Conservation (phyloP, 2,113 vertebrate genomes). For the Chlorodrepanis virens region DNA sequence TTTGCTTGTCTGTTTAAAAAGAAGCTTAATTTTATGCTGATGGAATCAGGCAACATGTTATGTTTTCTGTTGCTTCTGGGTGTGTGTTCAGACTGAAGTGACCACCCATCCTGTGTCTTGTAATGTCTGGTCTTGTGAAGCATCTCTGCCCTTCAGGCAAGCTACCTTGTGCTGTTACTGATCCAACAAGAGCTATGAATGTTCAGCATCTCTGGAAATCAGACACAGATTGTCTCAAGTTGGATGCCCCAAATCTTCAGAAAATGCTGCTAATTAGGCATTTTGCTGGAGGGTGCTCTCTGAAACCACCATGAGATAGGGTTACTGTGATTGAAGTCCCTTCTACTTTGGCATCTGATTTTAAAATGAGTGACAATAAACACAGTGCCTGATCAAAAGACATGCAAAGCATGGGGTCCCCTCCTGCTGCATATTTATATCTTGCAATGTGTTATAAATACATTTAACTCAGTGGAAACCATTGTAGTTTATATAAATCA, state of each 20-base stretch:
- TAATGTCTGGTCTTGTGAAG: neutral
- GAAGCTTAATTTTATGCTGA: neutral
- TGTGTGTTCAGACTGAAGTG: neutral
- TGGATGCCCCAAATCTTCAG: conserved; percentile 40
- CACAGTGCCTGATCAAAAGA: conserved; percentile 61
- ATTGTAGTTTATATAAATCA: conserved; percentile 58
- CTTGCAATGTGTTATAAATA: conserved; percentile 61
- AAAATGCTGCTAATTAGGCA: conserved; percentile 46
- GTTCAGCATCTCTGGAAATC: conserved; percentile 32
- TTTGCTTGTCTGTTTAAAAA: neutral
- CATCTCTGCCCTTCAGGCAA: neutral
- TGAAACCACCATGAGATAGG: conserved; percentile 45
- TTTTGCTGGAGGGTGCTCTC: conserved; percentile 50
- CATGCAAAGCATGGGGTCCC: conserved; percentile 49
- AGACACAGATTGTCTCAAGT: conserved; percentile 38
- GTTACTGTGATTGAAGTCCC: conserved; percentile 57
- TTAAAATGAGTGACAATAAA: conserved; percentile 60
- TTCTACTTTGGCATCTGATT: conserved; percentile 52
- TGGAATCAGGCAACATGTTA: neutral
- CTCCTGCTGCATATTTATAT: conserved; percentile 61
- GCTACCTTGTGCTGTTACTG: neutral
- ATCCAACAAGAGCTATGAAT: neutral
- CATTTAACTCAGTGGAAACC: conserved; percentile 57
- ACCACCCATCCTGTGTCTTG: neutral
- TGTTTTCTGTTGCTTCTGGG: neutral